Evolutionary conservation across 1,140 invertebrate species (phyloP), one percentile per base, ranked within the genome.

Genomic region (Brachionus angularis): DNA sequence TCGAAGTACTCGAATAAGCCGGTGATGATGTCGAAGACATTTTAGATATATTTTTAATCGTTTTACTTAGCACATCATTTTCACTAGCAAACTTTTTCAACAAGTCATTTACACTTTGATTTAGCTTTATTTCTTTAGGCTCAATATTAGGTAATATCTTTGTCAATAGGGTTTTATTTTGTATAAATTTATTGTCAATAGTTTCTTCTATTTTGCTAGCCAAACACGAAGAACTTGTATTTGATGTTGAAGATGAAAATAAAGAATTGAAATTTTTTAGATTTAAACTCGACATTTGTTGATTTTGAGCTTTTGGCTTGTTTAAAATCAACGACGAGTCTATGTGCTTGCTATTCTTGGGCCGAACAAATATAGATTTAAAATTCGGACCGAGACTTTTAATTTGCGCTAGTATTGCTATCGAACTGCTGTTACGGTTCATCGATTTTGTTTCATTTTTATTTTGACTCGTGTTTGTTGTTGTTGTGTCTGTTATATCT

Each of bases 341-440:
- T 29, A 67, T 67, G 12, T 16, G 62, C 29, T 67, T 67, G 14
- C 21, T 47, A 21, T 50, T 46, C 33, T 50, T 50, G 10, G 62
- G 62, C 25, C 47, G 42, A 23, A 67, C 62, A 34, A 67, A 67
- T 47, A 67, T 46, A 0, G 62, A 67, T 46, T 29, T 67, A 23
- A 67, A 67, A 21, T 27, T 47, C 3, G 62, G 62, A 2, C 62
- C 47, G 10, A 67, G 21, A 8, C 62, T 67, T 50, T 67, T 67
- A 21, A 67, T 47, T 34, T 67, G 42, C 21, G 62, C 62, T 16
- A 67, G 31, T 31, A 67, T 47, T 16, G 62, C 62, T 34, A 47
- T 67, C 3, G 39, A 34, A 27, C 62, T 67, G 23, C 42, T 47
- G 29, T 67, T 50, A 12, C 62, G 62, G 16, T 23, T 58, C 14